Base-by-base conservation (phyloP, 2,797 vertebrate species). In the Chromobotia macracanthus region DNA sequence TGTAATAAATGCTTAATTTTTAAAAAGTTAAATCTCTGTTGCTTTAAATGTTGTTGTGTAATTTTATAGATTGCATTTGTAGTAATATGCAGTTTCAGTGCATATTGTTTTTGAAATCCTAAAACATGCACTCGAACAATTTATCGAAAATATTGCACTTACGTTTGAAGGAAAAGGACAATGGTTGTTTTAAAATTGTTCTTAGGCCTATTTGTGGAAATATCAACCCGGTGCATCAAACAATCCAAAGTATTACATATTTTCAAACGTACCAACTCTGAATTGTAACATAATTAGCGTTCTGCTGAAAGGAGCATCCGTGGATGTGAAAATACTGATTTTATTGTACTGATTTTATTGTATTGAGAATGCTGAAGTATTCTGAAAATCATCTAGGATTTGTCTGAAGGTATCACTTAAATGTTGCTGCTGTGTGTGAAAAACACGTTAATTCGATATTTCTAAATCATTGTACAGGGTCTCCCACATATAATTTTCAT, bases 1-100 rank as follows among this genome's bases (percentile, higher is more conserved):
- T 82, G 66, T 78, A 86, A 86, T 86, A 85, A 86, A 86, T 44
- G 70, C 72, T 84, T 82, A 61, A 65, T 85, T 82, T 85, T 78
- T 21, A 77, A 80, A 82, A 69, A 60, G 51, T 31, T 65, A 79
- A 46, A 71, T 79, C 65, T 68, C 18, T 63, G 60, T 67, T 71
- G 56, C 23, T 44, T 55, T 72, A 10, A 48, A 12, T 56, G 3
- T 44, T 51, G 25, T 48, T 19, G 19, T 58, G 3, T 55, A 48
- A 23, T 68, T 60, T 51, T 15, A 10, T 44, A 12, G 2, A 41
- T 46, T 13, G 15, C 25, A 18, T n/a, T 28, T 63, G 21, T 9
- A 23, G 16, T 2, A 31, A 31, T 3, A 19, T 38, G 31, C 3
- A 11, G 3, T 38, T 38, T 3, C 16, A 15, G 56, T 60, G 13